Evolutionary conservation across 2,113 vertebrate species (phyloP), one percentile per base, ranked within the genome.

Genomic region (Heliornis fulica): DNA sequence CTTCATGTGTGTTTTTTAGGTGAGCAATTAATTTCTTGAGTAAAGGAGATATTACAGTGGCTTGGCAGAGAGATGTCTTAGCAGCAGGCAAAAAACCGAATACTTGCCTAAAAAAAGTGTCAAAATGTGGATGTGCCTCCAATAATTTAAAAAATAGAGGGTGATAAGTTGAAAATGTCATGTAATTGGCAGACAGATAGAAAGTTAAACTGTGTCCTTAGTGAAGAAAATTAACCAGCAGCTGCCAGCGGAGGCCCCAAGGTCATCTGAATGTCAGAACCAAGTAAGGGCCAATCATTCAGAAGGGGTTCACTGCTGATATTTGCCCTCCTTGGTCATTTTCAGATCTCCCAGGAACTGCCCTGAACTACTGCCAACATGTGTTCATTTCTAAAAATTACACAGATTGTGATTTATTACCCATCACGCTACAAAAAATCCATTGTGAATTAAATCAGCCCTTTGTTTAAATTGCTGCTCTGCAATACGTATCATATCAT

Each of bases 321-420:
- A 92, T 97, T 98, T 97, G 97, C 98, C 97, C 98, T 98, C 97
- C 97, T 98, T 97, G 97, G 96, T 97, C 98, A 97, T 98, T 98
- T 97, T 91, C 97, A 95, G 97, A 97, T 98, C 98, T 98, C 98
- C 79, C 93, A 98, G 97, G 97, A 97, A 94, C 98, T 98, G 98
- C 98, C 98, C 98, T 91, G 97, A 98, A 98, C 98, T 97, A 97
- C 98, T 98, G 98, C 98, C 97, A 98, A 97, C 97, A 98, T 98
- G 96, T 98, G 98, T 98, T 98, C 97, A 98, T 98, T 98, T 98
- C 98, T 97, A 98, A 98, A 99, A 99, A 98, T 98, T 98, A 98
- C 98, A 98, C 97, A 98, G 98, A 99, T 99, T 99, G 98, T 99
- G 99, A 99, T 99, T 99, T 99, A 99, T 99, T 99, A 98, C 98